Evolutionary conservation across 2,797 vertebrate genomes (phyloP).

Genomic region (Aselliscus stoliczkanus): DNA sequence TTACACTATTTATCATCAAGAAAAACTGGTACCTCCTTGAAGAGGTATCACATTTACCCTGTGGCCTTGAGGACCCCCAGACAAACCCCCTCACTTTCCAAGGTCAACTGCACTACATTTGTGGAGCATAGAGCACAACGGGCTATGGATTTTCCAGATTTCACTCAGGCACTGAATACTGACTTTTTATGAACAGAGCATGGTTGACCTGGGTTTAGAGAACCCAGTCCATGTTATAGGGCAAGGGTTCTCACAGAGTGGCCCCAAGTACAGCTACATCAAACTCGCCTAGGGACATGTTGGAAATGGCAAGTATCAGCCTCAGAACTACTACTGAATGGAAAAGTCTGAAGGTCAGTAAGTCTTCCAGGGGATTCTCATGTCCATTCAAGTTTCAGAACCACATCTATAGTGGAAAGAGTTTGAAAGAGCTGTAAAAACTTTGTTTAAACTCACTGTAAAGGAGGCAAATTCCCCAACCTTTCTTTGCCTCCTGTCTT

Average conservation of each 20-base stretch:
- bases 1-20: constrained; percentile 11
- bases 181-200: background rate
- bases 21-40: background rate
- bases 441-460: background rate
- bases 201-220: background rate
- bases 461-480: background rate
- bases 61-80: background rate
- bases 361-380: background rate
- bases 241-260: background rate
- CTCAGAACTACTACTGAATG: background rate
- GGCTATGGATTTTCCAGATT: background rate
- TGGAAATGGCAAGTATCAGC: background rate
- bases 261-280: background rate
- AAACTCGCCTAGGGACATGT: background rate
- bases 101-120: background rate
- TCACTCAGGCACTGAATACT: background rate
- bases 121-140: background rate
- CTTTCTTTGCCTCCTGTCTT: background rate
- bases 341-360: background rate
- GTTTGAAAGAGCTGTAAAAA: background rate
- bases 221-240: background rate
- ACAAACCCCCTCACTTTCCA: background rate
- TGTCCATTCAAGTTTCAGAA: background rate
- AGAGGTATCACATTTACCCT: background rate
- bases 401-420: background rate